Evolutionary conservation across 2,113 vertebrate genomes (phyloP).

Genomic region (Neomonachus schauinslandi): DNA sequence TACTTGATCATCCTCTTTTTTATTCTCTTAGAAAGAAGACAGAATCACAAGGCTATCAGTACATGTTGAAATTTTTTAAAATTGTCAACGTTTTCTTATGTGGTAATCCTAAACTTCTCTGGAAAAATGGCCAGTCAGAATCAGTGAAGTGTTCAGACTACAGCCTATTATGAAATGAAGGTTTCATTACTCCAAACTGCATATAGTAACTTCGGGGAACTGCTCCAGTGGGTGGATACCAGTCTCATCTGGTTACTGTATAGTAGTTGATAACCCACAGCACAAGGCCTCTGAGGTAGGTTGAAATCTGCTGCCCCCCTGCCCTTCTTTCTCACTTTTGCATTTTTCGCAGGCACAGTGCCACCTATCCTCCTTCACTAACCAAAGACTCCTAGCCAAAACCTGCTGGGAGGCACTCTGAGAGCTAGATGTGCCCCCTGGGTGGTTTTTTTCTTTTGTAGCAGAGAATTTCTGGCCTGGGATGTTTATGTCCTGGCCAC

Average conservation of each 20-base stretch:
- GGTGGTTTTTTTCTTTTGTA: not conserved
- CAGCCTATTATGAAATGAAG: conserved; percentile 19
- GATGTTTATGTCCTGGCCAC: not conserved
- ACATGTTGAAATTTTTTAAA: not conserved
- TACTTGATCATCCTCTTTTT: not conserved
- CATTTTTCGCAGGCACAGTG: not conserved
- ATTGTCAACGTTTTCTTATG: not conserved
- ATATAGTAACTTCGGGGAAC: not conserved
- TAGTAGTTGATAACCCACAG: not conserved
- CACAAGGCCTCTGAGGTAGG: not conserved
- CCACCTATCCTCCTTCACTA: not conserved
- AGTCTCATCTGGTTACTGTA: not conserved
- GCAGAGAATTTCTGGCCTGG: not conserved
- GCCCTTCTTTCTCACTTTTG: not conserved
- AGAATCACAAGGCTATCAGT: not conserved
- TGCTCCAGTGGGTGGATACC: not conserved
- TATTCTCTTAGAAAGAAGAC: conserved; percentile 14
- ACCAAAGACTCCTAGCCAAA: not conserved
- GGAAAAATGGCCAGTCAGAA: conserved; percentile 13
- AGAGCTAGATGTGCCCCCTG: not conserved
- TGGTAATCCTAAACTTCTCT: not conserved
- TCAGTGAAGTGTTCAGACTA: not conserved
- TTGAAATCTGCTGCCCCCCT: not conserved
- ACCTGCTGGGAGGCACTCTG: not conserved
- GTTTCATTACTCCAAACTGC: not conserved